Conservation (phyloP, 2,888 invertebrate genomes). For the Sphaeridia pumilis region DNA sequence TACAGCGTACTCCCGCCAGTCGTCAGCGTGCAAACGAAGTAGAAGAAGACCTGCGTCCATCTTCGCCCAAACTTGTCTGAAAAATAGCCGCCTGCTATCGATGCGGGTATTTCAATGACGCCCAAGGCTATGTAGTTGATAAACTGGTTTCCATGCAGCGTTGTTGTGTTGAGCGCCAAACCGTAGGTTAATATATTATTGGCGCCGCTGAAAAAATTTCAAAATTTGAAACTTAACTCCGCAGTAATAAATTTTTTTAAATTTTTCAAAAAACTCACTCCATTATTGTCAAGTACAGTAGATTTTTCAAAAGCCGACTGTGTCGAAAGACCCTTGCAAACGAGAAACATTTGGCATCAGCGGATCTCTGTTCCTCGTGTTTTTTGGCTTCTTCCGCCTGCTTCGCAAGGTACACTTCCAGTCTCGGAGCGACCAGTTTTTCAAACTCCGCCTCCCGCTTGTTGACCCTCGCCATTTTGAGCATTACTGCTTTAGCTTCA, state of each 20-base stretch:
- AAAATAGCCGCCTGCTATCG: background rate
- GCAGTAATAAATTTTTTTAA: no score
- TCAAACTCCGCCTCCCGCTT: no score
- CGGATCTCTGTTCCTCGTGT: no score
- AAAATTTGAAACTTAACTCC: no score
- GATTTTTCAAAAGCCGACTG: no score
- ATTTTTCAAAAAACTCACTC: no score
- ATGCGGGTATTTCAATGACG: constrained; percentile 37
- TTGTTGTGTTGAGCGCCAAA: background rate
- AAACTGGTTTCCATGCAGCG: constrained; percentile 1
- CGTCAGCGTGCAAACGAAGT: constrained; percentile 39
- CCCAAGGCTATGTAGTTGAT: background rate
- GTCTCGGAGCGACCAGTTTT: no score
- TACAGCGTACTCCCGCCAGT: constrained; percentile 38
- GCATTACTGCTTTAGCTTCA: constrained; percentile 24
- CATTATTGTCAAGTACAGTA: no score
- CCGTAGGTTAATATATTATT: background rate
- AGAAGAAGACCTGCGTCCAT: constrained; percentile 44
- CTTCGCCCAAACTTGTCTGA: constrained; percentile 38
- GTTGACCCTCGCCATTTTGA: constrained; percentile 22
- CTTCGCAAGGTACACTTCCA: no score
- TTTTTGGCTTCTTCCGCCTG: no score
- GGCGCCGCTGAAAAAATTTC: background rate
- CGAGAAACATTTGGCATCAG: no score
- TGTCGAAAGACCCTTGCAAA: no score